phyloP scores from a whole-genome alignment of 2,113 vertebrate genomes.

The Vidua macroura region DNA sequence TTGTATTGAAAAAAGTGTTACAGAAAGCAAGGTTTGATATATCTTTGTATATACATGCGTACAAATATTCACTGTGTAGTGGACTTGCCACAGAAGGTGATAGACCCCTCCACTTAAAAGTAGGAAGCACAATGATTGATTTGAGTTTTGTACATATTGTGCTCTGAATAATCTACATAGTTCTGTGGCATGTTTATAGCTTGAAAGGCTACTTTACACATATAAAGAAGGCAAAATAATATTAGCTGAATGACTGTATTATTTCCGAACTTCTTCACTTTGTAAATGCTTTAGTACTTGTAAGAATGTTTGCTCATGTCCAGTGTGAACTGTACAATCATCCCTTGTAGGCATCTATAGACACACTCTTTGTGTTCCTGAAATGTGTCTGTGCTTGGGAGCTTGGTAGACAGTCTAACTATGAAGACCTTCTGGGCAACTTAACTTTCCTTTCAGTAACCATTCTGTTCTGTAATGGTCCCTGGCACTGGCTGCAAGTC shows the following conservation, averaged over 20 bases:
- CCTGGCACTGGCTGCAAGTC: not conserved
- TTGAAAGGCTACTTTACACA: not conserved
- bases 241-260: not conserved
- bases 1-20: not conserved
- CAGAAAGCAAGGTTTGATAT: not conserved
- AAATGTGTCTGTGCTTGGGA: not conserved
- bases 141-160: not conserved
- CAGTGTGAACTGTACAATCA: not conserved
- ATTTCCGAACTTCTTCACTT: not conserved
- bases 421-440: not conserved
- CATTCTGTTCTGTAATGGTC: not conserved
- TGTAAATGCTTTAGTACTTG: not conserved
- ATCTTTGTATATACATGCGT: fast-evolving
- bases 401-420: no score
- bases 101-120: not conserved
- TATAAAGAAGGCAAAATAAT: not conserved
- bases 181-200: not conserved
- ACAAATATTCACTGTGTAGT: not conserved
- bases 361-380: not conserved
- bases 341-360: not conserved
- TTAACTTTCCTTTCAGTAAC: not conserved
- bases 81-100: not conserved
- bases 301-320: not conserved
- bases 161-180: not conserved
- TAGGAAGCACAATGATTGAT: not conserved